These are phyloP conservation scores for Plectropomus leopardus DNA, from an alignment of 2,113 vertebrate species.

Conservation along the genomic window DNA sequence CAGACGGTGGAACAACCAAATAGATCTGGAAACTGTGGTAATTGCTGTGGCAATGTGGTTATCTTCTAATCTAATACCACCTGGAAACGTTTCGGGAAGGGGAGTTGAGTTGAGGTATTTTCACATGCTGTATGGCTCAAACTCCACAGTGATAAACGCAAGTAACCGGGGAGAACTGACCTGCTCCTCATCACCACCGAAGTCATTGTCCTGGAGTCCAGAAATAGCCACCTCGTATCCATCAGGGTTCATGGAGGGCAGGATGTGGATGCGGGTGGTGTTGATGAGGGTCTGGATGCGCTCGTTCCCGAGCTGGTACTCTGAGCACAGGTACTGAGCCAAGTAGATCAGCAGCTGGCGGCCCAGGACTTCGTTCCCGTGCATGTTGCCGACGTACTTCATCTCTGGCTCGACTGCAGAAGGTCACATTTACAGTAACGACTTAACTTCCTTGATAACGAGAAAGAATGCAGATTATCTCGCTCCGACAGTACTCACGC, in stretches of 20 bases:
- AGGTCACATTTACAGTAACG: conserved; percentile 37
- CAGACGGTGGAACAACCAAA: too few species aligned
- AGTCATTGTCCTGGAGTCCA: conserved; percentile 76
- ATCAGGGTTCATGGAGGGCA: conserved; percentile 97
- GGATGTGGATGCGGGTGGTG: conserved; percentile 93
- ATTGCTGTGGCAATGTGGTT: too few species aligned
- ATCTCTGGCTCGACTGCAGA: conserved; percentile 94
- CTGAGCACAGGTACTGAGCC: conserved; percentile 92
- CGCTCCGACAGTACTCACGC: conserved; percentile 88
- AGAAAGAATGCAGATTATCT: neutral
- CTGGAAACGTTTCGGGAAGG: too few species aligned
- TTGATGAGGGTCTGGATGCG: conserved; percentile 92
- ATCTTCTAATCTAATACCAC: too few species aligned
- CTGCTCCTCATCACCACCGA: conserved; percentile 69
- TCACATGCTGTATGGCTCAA: too few species aligned
- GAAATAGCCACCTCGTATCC: conserved; percentile 92
- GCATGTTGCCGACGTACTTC: conserved; percentile 94
- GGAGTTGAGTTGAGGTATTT: too few species aligned
- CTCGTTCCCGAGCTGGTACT: conserved; percentile 90
- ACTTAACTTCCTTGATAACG: neutral
- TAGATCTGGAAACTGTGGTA: too few species aligned
- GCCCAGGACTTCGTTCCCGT: conserved; percentile 94
- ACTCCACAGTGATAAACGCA: neutral
- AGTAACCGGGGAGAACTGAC: conserved; percentile 52
- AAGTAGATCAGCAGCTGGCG: conserved; percentile 93